Base-by-base conservation (phyloP, 2,797 vertebrate species). In the Epinephelus malabaricus region DNA sequence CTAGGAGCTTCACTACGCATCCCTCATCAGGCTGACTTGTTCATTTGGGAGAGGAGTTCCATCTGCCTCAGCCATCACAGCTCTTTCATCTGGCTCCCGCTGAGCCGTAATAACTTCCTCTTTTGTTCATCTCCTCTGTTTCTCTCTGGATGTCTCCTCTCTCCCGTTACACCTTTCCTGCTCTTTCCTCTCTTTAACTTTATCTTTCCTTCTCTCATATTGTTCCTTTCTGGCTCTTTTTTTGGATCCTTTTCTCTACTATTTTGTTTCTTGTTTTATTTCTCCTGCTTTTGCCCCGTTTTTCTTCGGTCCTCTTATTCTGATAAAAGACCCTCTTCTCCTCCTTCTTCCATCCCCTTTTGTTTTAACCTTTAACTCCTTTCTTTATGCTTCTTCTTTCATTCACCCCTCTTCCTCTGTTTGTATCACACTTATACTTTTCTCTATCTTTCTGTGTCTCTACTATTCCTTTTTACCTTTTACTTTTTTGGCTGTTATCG, bases 81-180 rank as follows among this genome's bases (percentile, higher is more conserved):
- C 47, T 69, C 84, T 86, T 88, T 90, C 84, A 82, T 91, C 85
- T 69, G 58, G 6, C 78, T 85, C 83, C 84, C 8, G 68, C 86
- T 83, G 85, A 78, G 86, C 70, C 45, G 3, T 89, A 88, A 90
- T 82, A 89, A 85, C 79, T 76, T 84, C 75, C 74, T 83, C 73
- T 76, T 82, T 84, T 82, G 79, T 87, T 79, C 70, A 76, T 69
- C 64, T 82, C 34, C n/a, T 78, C 71, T 72, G 47, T 55, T 62
- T 66, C 69, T 62, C 65, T 60, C 45, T 59, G 21, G 27, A 63
- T 65, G 19, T 76, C 23, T 73, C 54, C 51, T 76, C 45, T 71
- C 46, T 71, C 21, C 40, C 19, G 58, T 68, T 49, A 43, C 69
- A 82, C 68, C 69, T 82, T 70, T 70, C 10, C 53, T 45, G 13